Conservation (phyloP, 23 tunicate species). For the Ascidia mentula region DNA sequence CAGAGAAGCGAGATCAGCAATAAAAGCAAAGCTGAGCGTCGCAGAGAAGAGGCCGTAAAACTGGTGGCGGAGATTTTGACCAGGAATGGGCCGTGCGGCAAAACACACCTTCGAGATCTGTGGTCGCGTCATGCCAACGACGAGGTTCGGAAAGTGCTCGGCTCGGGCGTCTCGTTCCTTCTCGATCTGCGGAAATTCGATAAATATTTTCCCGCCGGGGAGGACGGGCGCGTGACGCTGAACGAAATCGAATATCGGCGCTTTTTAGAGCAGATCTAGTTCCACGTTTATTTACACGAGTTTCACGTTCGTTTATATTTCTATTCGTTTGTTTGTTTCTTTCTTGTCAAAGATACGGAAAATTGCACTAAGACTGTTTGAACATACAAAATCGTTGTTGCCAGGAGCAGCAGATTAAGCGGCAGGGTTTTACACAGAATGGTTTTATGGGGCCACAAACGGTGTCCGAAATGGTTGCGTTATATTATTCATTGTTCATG, state of each 20-base stretch:
- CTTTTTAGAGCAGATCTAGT: background rate
- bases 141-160: slow-evolving; percentile 39
- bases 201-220: slow-evolving; percentile 26
- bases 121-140: slow-evolving; percentile 27
- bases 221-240: slow-evolving; percentile 25
- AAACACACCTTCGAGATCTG: slow-evolving; percentile 22
- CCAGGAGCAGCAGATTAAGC: too few relatives aligned
- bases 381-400: too few relatives aligned
- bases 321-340: background rate
- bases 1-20: background rate
- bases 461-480: too few relatives aligned
- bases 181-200: slow-evolving; percentile 45
- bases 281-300: background rate
- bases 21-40: slow-evolving; percentile 1
- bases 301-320: background rate
- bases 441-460: too few relatives aligned
- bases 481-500: too few relatives aligned
- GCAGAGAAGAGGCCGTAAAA: slow-evolving; percentile 31
- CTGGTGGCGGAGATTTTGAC: slow-evolving; percentile 40
- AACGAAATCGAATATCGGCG: slow-evolving; percentile 22
- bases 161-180: slow-evolving; percentile 53
- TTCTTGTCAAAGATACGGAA: background rate
- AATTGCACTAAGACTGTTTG: background rate
- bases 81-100: slow-evolving; percentile 15
- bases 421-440: too few relatives aligned